Conservation (phyloP, 1,140 invertebrate genomes). For the Bombus waltoni region DNA sequence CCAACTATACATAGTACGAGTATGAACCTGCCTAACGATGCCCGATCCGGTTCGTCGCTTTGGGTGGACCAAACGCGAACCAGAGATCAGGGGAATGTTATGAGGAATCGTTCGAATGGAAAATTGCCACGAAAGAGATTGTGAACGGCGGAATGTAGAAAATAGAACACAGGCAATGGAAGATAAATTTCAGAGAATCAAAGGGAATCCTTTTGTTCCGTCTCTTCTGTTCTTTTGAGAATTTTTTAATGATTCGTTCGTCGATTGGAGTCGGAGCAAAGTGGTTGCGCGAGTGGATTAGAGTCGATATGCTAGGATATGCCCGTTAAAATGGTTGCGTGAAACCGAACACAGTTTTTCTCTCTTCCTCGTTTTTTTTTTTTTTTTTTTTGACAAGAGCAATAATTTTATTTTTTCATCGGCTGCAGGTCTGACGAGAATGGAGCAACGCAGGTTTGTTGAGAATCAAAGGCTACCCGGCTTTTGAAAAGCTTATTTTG, state of each 20-base stretch:
- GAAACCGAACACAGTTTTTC: neutral
- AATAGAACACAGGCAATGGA: neutral
- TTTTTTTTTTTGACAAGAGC: neutral
- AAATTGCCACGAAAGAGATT: neutral
- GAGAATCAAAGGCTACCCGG: neutral
- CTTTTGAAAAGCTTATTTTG: neutral
- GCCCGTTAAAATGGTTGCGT: neutral
- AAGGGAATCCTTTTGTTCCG: neutral
- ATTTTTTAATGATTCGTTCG: neutral
- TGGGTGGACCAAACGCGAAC: neutral
- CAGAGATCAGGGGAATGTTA: neutral
- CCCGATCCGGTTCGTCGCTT: conserved; percentile 11
- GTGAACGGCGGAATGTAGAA: neutral
- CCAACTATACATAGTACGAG: conserved; percentile 55
- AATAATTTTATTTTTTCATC: neutral
- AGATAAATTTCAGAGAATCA: neutral
- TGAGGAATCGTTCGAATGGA: neutral
- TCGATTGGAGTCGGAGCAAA: neutral
- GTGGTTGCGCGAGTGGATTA: neutral
- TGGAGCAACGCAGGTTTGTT: neutral
- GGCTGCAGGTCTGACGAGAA: neutral
- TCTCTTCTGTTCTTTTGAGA: neutral
- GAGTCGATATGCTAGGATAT: neutral
- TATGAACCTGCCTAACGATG: conserved; percentile 49
- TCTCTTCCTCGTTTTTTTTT: neutral